A percentile compares a stretch with the other conserved stretches of the same genome.
phyloP scores from a whole-genome alignment of 2,797 vertebrate species.

The Chrosomus eos region DNA sequence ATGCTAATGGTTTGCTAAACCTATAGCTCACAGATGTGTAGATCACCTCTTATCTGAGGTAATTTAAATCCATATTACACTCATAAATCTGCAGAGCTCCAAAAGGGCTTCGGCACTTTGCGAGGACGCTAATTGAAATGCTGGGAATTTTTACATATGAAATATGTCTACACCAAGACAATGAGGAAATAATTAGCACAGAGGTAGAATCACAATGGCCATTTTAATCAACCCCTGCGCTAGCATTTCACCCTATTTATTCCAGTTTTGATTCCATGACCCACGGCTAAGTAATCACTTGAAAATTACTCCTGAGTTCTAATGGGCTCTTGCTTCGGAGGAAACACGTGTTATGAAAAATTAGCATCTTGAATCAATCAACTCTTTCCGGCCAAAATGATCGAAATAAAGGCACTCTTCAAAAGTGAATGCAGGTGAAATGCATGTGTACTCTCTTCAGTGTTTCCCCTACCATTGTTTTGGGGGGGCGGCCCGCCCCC shows the following conservation, averaged over 20 bases:
- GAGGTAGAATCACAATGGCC: conserved; percentile 85
- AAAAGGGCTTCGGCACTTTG: conserved; percentile 69
- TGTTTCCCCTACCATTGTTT: too few relatives aligned
- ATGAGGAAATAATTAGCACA: conserved; percentile 86
- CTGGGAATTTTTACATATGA: conserved; percentile 81
- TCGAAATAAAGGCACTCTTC: conserved; percentile 66
- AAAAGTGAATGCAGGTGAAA: conserved; percentile 28
- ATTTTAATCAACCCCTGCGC: conserved; percentile 86
- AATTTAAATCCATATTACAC: conserved; percentile 62
- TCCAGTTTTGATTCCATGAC: conserved; percentile 84
- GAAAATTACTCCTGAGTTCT: conserved; percentile 82
- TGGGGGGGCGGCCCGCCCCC: too few relatives aligned
- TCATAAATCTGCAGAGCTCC: conserved; percentile 58
- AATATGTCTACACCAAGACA: conserved; percentile 83
- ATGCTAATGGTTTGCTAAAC: conserved; percentile 70
- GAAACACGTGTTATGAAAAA: conserved; percentile 76
- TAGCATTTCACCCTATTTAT: conserved; percentile 87
- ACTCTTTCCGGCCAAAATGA: conserved; percentile 74
- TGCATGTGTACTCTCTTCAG: background rate
- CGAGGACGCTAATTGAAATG: conserved; percentile 81
- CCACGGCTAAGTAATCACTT: conserved; percentile 87
- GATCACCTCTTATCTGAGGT: conserved; percentile 60
- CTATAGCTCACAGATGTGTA: conserved; percentile 59
- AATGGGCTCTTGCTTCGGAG: conserved; percentile 77
- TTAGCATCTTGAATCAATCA: conserved; percentile 76